phyloP scores from a whole-genome alignment of 2,113 vertebrate species.

The Sprattus sprattus region DNA sequence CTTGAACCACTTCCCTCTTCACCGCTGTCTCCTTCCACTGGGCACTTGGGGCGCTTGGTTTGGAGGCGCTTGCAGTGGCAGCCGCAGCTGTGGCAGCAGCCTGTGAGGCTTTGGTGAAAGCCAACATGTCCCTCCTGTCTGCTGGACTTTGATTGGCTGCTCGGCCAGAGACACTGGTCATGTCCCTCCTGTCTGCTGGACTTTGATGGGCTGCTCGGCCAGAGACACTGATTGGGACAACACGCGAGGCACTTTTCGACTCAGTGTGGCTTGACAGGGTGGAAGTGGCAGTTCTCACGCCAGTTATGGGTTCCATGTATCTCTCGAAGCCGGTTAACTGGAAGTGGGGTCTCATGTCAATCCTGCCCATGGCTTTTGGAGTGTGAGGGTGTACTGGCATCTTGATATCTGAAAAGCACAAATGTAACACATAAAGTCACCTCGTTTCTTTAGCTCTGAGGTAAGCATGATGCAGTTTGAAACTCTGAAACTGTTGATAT shows the following conservation, averaged over 20 bases:
- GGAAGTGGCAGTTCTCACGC: slow-evolving; percentile 57
- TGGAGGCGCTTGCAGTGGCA: slow-evolving; percentile 42
- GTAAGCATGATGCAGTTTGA: background rate
- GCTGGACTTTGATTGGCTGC: slow-evolving; percentile 60
- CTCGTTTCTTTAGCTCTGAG: background rate
- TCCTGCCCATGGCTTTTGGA: slow-evolving; percentile 67
- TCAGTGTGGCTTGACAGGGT: slow-evolving; percentile 54
- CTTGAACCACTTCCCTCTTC: slow-evolving; percentile 56
- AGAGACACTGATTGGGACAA: slow-evolving; percentile 59
- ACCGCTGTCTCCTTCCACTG: slow-evolving; percentile 32
- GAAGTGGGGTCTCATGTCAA: slow-evolving; percentile 65
- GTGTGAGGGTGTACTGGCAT: slow-evolving; percentile 66
- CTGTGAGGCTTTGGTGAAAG: slow-evolving; percentile 67
- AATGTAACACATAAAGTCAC: background rate
- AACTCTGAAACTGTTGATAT: background rate
- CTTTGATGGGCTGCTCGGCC: slow-evolving; percentile 58
- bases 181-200: slow-evolving; percentile 69
- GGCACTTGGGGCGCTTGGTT: slow-evolving; percentile 36
- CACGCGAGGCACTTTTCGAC: slow-evolving; percentile 55
- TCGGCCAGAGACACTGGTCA: slow-evolving; percentile 64
- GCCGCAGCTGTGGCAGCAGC: slow-evolving; percentile 54
- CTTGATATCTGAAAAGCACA: slow-evolving; percentile 73
- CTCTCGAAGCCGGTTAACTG: slow-evolving; percentile 58
- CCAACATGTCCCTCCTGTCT: slow-evolving; percentile 69
- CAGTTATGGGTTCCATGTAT: slow-evolving; percentile 61